A percentile compares a stretch with the other conserved stretches of the same genome.
Conservation (phyloP, 1,140 invertebrate genomes). For the Bombus difficillimus region DNA sequence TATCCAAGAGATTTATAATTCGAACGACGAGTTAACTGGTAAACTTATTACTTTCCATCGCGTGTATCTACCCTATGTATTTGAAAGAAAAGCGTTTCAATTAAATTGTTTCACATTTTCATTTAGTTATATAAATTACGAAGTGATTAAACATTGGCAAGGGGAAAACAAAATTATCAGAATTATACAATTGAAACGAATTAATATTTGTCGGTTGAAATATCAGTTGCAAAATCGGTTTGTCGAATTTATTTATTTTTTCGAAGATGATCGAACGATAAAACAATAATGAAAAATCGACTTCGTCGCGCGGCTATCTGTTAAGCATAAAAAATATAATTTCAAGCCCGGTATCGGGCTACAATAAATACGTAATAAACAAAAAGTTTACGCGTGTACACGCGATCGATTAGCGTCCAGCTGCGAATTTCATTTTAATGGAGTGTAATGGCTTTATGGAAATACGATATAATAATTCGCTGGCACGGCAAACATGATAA, state of each 20-base stretch:
- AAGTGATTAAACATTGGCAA: neutral
- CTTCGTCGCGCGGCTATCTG: neutral
- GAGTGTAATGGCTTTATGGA: constrained; percentile 56
- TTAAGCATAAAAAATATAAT: constrained; percentile 28
- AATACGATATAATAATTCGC: constrained; percentile 55
- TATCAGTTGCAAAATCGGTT: neutral
- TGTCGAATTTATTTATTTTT: neutral
- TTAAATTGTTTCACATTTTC: neutral
- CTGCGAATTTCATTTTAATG: constrained; percentile 51
- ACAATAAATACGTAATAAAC: constrained; percentile 31
- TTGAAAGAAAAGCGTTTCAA: neutral
- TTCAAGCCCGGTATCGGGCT: neutral
- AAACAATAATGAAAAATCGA: constrained; percentile 7
- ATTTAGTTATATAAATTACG: neutral
- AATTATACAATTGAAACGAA: neutral
- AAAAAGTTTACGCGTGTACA: constrained; percentile 33
- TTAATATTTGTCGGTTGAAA: neutral
- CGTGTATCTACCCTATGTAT: neutral
- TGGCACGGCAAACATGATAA: constrained; percentile 43
- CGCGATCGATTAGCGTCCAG: constrained; percentile 42
- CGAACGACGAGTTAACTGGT: neutral
- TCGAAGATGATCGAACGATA: neutral
- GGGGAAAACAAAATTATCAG: neutral
- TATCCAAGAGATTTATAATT: neutral
- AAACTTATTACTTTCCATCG: neutral